A percentile compares a stretch with the other conserved stretches of the same genome.
phyloP scores from a whole-genome alignment of 2,888 invertebrate species.

The Eudemis profundana region DNA sequence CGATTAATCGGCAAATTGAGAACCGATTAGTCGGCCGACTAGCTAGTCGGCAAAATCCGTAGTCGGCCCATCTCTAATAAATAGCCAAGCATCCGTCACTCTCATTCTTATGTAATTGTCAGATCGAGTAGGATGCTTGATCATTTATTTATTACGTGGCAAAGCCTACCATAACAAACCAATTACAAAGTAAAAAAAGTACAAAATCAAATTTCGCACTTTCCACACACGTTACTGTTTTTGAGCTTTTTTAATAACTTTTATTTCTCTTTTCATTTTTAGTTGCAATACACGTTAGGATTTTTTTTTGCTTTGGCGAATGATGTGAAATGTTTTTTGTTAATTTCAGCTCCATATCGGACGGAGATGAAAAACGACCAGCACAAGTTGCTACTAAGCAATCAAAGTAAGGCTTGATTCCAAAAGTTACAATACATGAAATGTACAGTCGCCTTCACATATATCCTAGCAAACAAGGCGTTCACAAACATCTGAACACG shows the following conservation, averaged over 20 bases:
- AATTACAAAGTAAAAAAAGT: not conserved
- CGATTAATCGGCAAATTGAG: too few species aligned
- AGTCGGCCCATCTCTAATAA: too few species aligned
- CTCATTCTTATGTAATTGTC: too few species aligned
- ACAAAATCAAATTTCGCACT: not conserved
- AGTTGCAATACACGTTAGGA: not conserved
- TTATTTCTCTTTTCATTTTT: slow-evolving; percentile 7
- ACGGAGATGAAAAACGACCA: slow-evolving; percentile 40
- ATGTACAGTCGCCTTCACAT: too few species aligned
- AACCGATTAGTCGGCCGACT: too few species aligned
- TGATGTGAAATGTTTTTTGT: slow-evolving; percentile 41
- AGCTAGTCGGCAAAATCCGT: too few species aligned
- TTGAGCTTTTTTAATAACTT: slow-evolving; percentile 30
- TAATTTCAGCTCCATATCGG: slow-evolving; percentile 43
- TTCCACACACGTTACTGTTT: slow-evolving; percentile 25
- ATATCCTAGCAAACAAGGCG: too few species aligned
- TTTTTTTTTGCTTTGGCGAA: slow-evolving; percentile 35
- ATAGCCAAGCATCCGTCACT: too few species aligned
- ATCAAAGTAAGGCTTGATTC: slow-evolving; percentile 39
- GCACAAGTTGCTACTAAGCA: slow-evolving; percentile 38
- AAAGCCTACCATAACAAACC: too few species aligned
- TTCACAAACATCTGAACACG: too few species aligned
- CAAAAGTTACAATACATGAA: not conserved
- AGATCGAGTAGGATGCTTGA: too few species aligned
- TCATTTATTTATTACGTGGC: too few species aligned